Evolutionary conservation across 2,888 invertebrate species (phyloP).

Genomic region (Reticulitermes lucifugus): DNA sequence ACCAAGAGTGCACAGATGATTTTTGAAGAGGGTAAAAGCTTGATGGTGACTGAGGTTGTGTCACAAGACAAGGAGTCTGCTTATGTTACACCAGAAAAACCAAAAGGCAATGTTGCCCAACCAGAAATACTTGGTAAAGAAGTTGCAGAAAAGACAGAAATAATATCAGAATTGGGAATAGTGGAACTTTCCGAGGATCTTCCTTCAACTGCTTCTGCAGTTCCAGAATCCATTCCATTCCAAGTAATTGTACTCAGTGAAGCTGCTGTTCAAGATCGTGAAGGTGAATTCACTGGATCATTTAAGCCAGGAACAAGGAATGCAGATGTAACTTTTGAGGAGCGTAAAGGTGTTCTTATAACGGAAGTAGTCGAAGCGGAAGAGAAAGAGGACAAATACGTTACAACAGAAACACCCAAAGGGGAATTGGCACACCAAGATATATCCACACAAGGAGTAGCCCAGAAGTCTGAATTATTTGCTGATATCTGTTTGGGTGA

Average conservation of each 20-base stretch:
- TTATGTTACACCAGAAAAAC: conserved; percentile 55
- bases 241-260: conserved; percentile 55
- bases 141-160: conserved; percentile 59
- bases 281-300: conserved; percentile 60
- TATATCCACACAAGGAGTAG: conserved; percentile 63
- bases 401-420: conserved; percentile 57
- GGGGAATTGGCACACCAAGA: conserved; percentile 61
- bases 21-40: conserved; percentile 56
- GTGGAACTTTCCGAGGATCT: conserved; percentile 52
- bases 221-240: conserved; percentile 55
- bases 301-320: conserved; percentile 62
- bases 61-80: conserved; percentile 59
- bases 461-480: conserved; percentile 61
- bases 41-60: conserved; percentile 58
- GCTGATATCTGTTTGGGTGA: conserved; percentile 55
- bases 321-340: conserved; percentile 57
- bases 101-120: conserved; percentile 58
- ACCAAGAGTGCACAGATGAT: conserved; percentile 56
- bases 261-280: conserved; percentile 46
- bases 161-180: conserved; percentile 56
- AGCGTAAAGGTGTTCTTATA: conserved; percentile 59
- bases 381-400: conserved; percentile 61
- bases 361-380: conserved; percentile 62
- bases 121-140: conserved; percentile 58
- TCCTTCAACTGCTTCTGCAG: conserved; percentile 52